Evolutionary conservation across 2,797 vertebrate species (phyloP), one percentile per base, ranked within the genome.

Genomic region (Triplophysa yarkandensis): DNA sequence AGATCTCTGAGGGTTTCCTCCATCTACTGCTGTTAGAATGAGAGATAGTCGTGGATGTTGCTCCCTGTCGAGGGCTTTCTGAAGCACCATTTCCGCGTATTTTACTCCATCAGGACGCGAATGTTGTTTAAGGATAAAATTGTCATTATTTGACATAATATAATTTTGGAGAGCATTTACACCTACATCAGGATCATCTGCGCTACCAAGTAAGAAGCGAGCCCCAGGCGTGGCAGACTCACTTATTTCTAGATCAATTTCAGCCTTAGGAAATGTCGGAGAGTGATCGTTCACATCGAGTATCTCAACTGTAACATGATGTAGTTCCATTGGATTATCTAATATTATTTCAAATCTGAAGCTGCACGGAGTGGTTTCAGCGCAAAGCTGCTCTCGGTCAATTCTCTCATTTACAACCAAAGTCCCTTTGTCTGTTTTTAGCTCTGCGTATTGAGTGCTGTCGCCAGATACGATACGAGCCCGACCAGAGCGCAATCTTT

Each of bases 401-500:
- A 91, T 84, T 81, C 88, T 86, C 63, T 90, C 88, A 9, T 86
- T 90, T 32, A 91, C 86, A 0, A 89, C 84, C 69, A 92, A 83
- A 69, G 86, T 84, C 36, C 93, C 93, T 71, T 88, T 93, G 83
- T 86, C 81, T 79, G 90, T 81, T 77, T 93, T 90, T 67, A 93
- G 89, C 84, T 91, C 91, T 69, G 91, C 89, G 86, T 92, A 93
- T 52, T 89, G 86, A n/a, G 85, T 85, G 79, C 79, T 91, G 17
- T 89, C 90, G 16, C 87, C 89, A 14, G 90, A 90, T 70, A 93
- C 86, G 72, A 94, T 90, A 5, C 86, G 88, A 70, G 93, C 83
- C 41, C 87, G 86, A 19, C 92, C 92, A 0, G 36, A 77, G 25
- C 84, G 86, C 69, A 95, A 83, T 77, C 85, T 86, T 60, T 80